Evolutionary conservation across 2,797 vertebrate genomes (phyloP).

Genomic region (Sebastes umbrosus): DNA sequence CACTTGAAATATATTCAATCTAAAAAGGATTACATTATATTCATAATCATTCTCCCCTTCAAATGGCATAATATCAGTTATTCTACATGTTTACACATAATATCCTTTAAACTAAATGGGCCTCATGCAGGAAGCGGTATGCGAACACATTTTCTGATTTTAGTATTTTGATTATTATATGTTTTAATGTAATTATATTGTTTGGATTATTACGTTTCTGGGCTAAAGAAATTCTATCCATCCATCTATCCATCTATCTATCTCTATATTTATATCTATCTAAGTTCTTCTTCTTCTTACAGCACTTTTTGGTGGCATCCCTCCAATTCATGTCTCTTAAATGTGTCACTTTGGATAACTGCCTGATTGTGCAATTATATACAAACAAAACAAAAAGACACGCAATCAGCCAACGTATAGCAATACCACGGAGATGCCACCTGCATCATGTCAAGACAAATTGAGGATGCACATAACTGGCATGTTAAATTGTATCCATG

Average conservation of each 20-base stretch:
- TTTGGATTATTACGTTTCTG: too few relatives aligned
- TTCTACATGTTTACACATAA: neutral
- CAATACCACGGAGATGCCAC: neutral
- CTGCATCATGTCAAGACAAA: neutral
- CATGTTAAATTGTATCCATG: slow-evolving; percentile 16
- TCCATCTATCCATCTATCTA: too few relatives aligned
- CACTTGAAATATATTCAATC: neutral
- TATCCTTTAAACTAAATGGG: neutral
- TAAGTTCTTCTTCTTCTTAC: neutral
- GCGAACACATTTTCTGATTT: too few relatives aligned
- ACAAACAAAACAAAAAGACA: neutral
- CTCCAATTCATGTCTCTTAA: neutral
- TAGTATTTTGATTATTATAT: too few relatives aligned
- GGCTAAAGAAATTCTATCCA: too few relatives aligned
- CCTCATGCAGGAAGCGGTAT: neutral
- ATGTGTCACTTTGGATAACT: neutral
- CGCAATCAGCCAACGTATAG: neutral
- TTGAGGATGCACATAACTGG: neutral
- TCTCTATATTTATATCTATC: neutral
- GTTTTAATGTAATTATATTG: too few relatives aligned
- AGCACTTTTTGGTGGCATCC: neutral
- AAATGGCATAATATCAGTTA: neutral
- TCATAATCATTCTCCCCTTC: neutral
- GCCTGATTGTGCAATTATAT: neutral
- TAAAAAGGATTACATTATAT: neutral